phyloP scores from a whole-genome alignment of 2,888 invertebrate species.

The Phalera bucephala region DNA sequence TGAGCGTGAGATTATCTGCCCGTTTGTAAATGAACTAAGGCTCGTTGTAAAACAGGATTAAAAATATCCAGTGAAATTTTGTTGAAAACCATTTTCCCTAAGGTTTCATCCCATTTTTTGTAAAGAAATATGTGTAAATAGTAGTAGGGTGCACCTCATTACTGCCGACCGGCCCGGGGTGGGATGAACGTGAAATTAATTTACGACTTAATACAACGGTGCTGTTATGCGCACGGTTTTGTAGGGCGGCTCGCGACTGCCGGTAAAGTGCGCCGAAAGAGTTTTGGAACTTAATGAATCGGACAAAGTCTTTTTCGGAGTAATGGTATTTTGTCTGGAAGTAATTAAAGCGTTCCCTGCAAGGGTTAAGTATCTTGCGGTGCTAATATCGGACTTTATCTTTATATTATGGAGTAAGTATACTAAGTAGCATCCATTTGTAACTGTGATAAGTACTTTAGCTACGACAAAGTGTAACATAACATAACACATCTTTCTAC shows the following conservation, averaged over 20 bases:
- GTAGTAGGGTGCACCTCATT: conserved; percentile 51
- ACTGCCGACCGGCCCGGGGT: conserved; percentile 29
- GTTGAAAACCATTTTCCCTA: conserved; percentile 30
- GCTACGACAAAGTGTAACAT: too few relatives aligned
- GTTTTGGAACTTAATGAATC: too few relatives aligned
- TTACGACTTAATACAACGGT: conserved; percentile 63
- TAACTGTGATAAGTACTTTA: too few relatives aligned
- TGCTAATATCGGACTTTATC: too few relatives aligned
- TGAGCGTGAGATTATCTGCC: conserved; percentile 44
- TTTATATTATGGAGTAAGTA: too few relatives aligned
- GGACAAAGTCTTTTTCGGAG: too few relatives aligned
- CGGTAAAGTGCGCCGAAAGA: conserved; percentile 2
- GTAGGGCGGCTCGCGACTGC: conserved; percentile 11
- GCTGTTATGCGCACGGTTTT: conserved; percentile 21
- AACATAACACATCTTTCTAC: too few relatives aligned
- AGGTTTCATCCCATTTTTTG: conserved; percentile 28
- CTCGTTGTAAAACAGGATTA: conserved; percentile 52
- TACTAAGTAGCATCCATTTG: too few relatives aligned
- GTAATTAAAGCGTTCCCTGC: too few relatives aligned
- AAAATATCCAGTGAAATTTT: conserved; percentile 40
- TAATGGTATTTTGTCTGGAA: too few relatives aligned
- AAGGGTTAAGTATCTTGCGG: too few relatives aligned
- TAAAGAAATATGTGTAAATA: conserved; percentile 52
- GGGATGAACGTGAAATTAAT: conserved; percentile 61
- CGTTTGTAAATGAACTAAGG: conserved; percentile 59